Evolutionary conservation across 1,140 invertebrate genomes (phyloP).

Genomic region (Leptonema lineaticorne): DNA sequence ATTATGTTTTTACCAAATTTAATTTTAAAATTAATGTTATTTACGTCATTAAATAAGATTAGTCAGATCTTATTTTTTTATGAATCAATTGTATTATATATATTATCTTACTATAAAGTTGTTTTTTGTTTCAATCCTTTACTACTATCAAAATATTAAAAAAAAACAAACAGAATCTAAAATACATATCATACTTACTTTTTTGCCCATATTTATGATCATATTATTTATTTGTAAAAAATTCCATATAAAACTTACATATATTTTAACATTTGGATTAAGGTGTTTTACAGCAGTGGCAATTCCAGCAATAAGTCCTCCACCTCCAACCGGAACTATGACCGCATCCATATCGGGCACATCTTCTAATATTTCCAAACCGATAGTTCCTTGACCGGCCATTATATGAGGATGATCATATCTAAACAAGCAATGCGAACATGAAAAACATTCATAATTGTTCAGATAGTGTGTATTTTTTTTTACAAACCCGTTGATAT

Average conservation of each 20-base stretch:
- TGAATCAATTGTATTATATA: no score
- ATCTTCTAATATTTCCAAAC: slow-evolving; percentile 88
- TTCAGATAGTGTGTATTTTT: background rate
- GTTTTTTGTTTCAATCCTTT: no score
- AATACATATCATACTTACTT: no score
- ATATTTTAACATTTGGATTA: slow-evolving; percentile 73
- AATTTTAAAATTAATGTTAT: no score
- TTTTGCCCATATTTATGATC: no score
- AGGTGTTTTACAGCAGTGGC: slow-evolving; percentile 85
- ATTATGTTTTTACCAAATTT: no score
- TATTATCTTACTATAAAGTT: no score
- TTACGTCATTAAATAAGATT: no score
- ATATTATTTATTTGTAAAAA: no score
- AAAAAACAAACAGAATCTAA: no score
- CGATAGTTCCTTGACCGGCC: slow-evolving; percentile 91
- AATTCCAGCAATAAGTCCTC: slow-evolving; percentile 84
- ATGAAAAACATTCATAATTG: background rate
- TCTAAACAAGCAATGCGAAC: slow-evolving; percentile 49
- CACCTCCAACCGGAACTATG: slow-evolving; percentile 86
- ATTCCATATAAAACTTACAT: slow-evolving; percentile 62
- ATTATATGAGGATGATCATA: slow-evolving; percentile 93
- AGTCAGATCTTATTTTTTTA: no score
- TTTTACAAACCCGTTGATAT: slow-evolving; percentile 77
- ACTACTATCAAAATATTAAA: no score
- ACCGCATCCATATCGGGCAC: slow-evolving; percentile 74